A percentile compares a stretch with the other conserved stretches of the same genome.
These are phyloP conservation scores for Trachelus stipa DNA, from an alignment of 2,888 invertebrate species.

Conservation along the genomic window DNA sequence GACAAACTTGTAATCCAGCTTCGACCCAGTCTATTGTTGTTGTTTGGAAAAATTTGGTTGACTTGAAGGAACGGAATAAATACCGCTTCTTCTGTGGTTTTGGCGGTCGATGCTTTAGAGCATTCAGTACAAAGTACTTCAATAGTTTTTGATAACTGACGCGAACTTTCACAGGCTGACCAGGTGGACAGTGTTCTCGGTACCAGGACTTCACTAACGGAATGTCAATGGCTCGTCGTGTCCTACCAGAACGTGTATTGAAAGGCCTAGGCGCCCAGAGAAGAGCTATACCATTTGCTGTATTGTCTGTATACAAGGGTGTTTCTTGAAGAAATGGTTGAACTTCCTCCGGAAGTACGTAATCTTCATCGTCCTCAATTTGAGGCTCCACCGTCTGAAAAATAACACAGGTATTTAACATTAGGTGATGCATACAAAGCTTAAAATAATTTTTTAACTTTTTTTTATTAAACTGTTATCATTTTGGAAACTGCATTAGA, in stretches of 20 bases:
- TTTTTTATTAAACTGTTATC: conserved; percentile 15
- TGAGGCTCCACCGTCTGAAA: conserved; percentile 80
- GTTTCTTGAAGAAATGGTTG: conserved; percentile 95
- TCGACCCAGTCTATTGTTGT: conserved; percentile 99
- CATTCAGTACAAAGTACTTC: conserved; percentile 98
- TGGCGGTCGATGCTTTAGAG: conserved; percentile 95
- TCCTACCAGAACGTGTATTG: conserved; percentile 93
- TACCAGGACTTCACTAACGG: conserved; percentile 99
- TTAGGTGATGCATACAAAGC: not conserved
- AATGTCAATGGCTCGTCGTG: conserved; percentile 94
- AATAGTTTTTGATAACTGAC: conserved; percentile 99
- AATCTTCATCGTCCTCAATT: conserved; percentile 95
- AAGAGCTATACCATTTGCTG: conserved; percentile 97
- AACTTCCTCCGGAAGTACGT: conserved; percentile 88
- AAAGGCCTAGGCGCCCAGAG: conserved; percentile 99
- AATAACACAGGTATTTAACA: conserved; percentile 6
- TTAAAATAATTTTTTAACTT: not conserved
- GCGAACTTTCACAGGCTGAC: conserved; percentile 98
- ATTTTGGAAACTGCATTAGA: conserved; percentile 29
- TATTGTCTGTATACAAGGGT: conserved; percentile 97
- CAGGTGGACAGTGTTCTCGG: conserved; percentile 92
- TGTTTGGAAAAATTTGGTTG: conserved; percentile 99
- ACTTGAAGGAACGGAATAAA: conserved; percentile 98
- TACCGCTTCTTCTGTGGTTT: conserved; percentile 99
- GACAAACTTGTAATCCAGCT: conserved; percentile 96